phyloP scores from a whole-genome alignment of 1,140 invertebrate genomes.

The Zaprionus africanus region DNA sequence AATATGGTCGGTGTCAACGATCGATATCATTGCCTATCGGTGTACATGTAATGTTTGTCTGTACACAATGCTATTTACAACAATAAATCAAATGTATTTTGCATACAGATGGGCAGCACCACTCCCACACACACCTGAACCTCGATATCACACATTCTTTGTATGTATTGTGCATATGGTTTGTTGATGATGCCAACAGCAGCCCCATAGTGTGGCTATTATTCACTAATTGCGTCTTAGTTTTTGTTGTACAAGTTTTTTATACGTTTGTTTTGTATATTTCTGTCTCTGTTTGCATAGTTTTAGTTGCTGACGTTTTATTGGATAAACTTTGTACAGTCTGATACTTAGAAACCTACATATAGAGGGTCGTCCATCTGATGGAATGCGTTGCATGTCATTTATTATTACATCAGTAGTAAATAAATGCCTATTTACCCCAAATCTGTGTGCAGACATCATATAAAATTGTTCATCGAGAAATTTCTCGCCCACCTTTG shows the following conservation, averaged over 20 bases:
- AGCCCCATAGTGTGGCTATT: constrained; percentile 11
- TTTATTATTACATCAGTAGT: neutral
- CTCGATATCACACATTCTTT: constrained; percentile 20
- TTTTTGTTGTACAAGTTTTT: constrained; percentile 47
- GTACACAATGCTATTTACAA: constrained; percentile 38
- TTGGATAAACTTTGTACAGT: constrained; percentile 31
- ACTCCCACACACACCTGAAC: constrained; percentile 33
- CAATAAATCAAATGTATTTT: constrained; percentile 39
- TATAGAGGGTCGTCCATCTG: neutral
- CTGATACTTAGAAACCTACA: constrained; percentile 18
- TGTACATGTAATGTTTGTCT: constrained; percentile 14
- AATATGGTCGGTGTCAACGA: constrained; percentile 32
- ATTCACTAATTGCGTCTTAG: constrained; percentile 72
- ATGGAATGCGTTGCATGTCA: neutral
- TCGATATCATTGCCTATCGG: constrained; percentile 33
- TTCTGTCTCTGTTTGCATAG: constrained; percentile 26
- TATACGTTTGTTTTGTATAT: constrained; percentile 11
- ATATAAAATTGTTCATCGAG: constrained; percentile 13
- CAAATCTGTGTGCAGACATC: constrained; percentile 1
- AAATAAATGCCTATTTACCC: neutral
- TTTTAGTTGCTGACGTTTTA: constrained; percentile 13
- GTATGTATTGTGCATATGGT: constrained; percentile 37
- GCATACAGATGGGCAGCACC: constrained; percentile 20
- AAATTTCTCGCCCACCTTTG: constrained; percentile 30
- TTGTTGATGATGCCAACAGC: constrained; percentile 42